Evolutionary conservation across 2,113 vertebrate genomes (phyloP), one percentile per base, ranked within the genome.

Genomic region (Myotis brandtii): DNA sequence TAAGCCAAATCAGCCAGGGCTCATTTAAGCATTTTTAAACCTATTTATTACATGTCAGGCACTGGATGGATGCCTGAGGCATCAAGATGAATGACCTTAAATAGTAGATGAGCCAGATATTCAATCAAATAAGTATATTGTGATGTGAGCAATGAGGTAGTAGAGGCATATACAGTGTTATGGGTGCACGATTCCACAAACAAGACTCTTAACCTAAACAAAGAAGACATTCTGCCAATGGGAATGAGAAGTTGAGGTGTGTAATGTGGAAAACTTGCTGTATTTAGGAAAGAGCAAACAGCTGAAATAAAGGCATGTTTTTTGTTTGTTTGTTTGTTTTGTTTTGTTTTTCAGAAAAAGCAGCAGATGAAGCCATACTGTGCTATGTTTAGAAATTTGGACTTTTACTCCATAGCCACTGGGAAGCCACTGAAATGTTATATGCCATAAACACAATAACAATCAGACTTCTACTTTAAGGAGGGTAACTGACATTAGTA

Each of bases 241-340:
- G 17, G 9, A 80, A 80, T 11, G 18, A 43, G 30, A 73, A 5
- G 21, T 9, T 85, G 50, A 85, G 20, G 32, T 54, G 43, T 1
- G 10, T 40, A 73, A 50, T 46, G 77, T 32, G 12, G 23, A 75
- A 92, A 16, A 70, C 3, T 95, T 95, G 73, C 40, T 75, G 6
- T 81, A 67, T 81, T 62, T 70, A 69, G 20, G 25, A 94, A 94
- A 64, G 21, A 94, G 37, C 59, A 84, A 91, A 84, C 9, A 92
- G 50, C 25, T 94, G 37, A 73, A 94, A 59, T 21, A 89, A 82
- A 93, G 27, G 5, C 70, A 34, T 69, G 23, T 67, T 56, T 89
- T 9, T 56, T 23, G 7, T 54, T 18, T 46, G 43, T 46, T 8
- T 46, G 46, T 46, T 46, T 46, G 46, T 46, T 46, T 46, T 46